Evolutionary conservation across 2,888 invertebrate genomes (phyloP), one percentile per base, ranked within the genome.

Genomic region (Chalcis sispes): DNA sequence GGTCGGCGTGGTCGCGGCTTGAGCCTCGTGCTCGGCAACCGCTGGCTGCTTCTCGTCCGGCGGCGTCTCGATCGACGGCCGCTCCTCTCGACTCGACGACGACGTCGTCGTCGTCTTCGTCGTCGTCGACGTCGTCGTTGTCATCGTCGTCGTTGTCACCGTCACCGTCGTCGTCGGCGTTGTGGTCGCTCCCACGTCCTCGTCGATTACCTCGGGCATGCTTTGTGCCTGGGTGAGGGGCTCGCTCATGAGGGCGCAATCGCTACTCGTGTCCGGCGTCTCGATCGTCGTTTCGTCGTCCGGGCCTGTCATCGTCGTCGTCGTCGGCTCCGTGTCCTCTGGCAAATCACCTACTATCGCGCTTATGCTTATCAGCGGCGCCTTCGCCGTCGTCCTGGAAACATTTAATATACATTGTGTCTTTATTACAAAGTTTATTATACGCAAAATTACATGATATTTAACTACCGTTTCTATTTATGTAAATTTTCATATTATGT

Each of bases 321-420:
- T 77, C 20, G 59, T 52, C 8, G 65, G 50, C 50, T 77, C 75
- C 46, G 50, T 0, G 23, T 80, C 81, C 48, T 81, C 83, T 69
- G 79, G 72, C 59, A 89, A 80, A 75, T 93, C 93, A 82, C 93
- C 93, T 64, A 91, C 91, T 81, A 92, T 94, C 36, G 94, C 93
- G 90, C 93, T 94, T 77, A 94, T 94, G 90, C 93, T 94, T 84
- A 94, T 94, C 75, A 93, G 91, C 86, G 94, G 89, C 86, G 93
- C 89, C 90, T 91, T 88, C 18, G 85, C 82, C 69, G 88, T 86
- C 58, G 70, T 10, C 20, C 72, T 69, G 48, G 0, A 48, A n/a
- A n/a, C n/a, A n/a, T n/a, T n/a, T n/a, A n/a, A n/a, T n/a, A n/a
- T n/a, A n/a, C n/a, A n/a, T n/a, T n/a, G n/a, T n/a, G n/a, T n/a